These are phyloP conservation scores for Pseudomyrmex flavicornis DNA, from an alignment of 1,140 invertebrate species.

Conservation along the genomic window DNA sequence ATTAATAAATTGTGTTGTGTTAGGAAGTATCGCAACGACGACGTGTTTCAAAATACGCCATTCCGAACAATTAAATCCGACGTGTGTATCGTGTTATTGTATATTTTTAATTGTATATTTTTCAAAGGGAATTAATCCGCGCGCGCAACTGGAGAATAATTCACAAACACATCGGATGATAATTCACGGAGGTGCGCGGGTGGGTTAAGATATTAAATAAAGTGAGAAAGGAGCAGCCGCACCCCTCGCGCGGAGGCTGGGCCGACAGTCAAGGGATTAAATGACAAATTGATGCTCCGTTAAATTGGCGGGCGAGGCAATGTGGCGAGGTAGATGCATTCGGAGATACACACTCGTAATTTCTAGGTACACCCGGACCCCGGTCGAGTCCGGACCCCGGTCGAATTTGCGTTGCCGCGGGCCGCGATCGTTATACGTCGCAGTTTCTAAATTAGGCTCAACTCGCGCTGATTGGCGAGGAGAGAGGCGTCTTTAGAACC, in stretches of 20 bases:
- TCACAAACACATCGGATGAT: neutral
- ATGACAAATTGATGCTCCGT: slow-evolving; percentile 71
- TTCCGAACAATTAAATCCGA: too few relatives aligned
- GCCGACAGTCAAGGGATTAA: slow-evolving; percentile 48
- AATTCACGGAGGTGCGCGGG: slow-evolving; percentile 22
- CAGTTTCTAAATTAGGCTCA: slow-evolving; percentile 72
- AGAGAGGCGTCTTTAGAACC: neutral
- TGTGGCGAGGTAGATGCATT: slow-evolving; percentile 66
- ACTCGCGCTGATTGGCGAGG: slow-evolving; percentile 66
- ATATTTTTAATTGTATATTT: too few relatives aligned
- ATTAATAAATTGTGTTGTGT: neutral
- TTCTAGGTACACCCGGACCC: slow-evolving; percentile 55
- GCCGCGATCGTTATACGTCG: slow-evolving; percentile 67
- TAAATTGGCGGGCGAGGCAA: slow-evolving; percentile 65
- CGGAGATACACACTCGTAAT: slow-evolving; percentile 67
- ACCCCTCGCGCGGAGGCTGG: slow-evolving; percentile 22
- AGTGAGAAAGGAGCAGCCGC: slow-evolving; percentile 28
- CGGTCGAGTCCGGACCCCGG: neutral
- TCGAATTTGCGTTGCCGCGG: slow-evolving; percentile 68
- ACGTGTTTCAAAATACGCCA: neutral
- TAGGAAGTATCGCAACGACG: neutral
- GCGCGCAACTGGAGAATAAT: neutral
- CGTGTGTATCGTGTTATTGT: too few relatives aligned
- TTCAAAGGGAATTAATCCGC: neutral
- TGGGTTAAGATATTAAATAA: slow-evolving; percentile 59